These are phyloP conservation scores for Agriopis aurantiaria DNA, from an alignment of 2,888 invertebrate genomes.

Conservation along the genomic window DNA sequence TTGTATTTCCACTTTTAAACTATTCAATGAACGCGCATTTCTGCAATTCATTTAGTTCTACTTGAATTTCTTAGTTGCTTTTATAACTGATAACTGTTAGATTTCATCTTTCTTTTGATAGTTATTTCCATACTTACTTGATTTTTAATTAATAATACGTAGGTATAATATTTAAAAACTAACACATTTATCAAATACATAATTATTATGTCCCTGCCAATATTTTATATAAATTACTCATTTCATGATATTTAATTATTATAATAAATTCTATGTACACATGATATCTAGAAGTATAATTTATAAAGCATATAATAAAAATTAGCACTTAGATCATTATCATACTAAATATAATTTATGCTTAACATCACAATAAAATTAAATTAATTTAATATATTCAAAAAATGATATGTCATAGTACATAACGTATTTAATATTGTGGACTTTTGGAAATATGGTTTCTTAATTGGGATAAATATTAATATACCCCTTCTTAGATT, in stretches of 20 bases:
- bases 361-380: constrained; percentile 59
- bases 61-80: background rate
- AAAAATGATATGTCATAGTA: constrained; percentile 77
- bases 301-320: constrained; percentile 24
- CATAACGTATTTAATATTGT: constrained; percentile 44
- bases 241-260: constrained; percentile 21
- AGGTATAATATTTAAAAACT: constrained; percentile 12
- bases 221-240: constrained; percentile 25
- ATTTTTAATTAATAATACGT: constrained; percentile 2
- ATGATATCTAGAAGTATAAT: constrained; percentile 26
- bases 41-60: background rate
- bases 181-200: constrained; percentile 25
- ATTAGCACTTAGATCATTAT: constrained; percentile 46
- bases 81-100: background rate
- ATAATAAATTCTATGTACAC: constrained; percentile 17
- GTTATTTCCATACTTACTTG: background rate
- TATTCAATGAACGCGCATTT: background rate
- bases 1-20: background rate
- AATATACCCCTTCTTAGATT: constrained; percentile 1
- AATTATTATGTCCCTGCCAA: constrained; percentile 24
- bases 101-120: background rate
- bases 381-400: constrained; percentile 61
- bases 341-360: constrained; percentile 49
- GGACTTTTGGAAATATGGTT: constrained; percentile 39
- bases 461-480: constrained; percentile 34